phyloP scores from a whole-genome alignment of 2,888 invertebrate species.

The Amphipoea lucens region DNA sequence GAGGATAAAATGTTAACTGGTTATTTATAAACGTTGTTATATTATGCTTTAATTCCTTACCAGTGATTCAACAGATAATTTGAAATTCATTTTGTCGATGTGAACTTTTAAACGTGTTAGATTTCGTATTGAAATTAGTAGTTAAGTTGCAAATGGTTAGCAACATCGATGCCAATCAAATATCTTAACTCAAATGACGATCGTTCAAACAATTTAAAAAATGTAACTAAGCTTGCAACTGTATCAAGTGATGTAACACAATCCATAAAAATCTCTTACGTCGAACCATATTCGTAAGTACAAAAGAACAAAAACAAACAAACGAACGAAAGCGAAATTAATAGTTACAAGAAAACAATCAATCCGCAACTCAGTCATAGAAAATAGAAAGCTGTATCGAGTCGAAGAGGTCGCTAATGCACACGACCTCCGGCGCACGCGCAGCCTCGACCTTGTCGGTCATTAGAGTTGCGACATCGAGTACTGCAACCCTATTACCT shows the following conservation, averaged over 20 bases:
- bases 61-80: conserved; percentile 3
- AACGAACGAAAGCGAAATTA: conserved; percentile 58
- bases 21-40: conserved; percentile 24
- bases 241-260: not conserved
- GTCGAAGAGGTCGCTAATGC: conserved; percentile 67
- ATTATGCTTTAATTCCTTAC: not conserved
- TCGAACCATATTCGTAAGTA: conserved; percentile 13
- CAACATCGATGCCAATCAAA: not conserved
- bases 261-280: not conserved
- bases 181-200: not conserved
- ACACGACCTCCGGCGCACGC: conserved; percentile 66
- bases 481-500: conserved; percentile 68
- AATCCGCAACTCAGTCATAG: conserved; percentile 54
- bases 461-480: conserved; percentile 70
- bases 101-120: not conserved
- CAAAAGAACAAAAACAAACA: conserved; percentile 2
- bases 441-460: conserved; percentile 77
- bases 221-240: too few relatives aligned
- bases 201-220: not conserved
- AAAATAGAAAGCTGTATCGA: conserved; percentile 72
- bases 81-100: not conserved
- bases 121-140: not conserved
- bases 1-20: conserved; percentile 31
- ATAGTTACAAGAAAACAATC: conserved; percentile 48
- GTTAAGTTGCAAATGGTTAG: not conserved